Evolutionary conservation across 2,888 invertebrate genomes (phyloP), one percentile per base, ranked within the genome.

Genomic region (Seladonia tumulorum): DNA sequence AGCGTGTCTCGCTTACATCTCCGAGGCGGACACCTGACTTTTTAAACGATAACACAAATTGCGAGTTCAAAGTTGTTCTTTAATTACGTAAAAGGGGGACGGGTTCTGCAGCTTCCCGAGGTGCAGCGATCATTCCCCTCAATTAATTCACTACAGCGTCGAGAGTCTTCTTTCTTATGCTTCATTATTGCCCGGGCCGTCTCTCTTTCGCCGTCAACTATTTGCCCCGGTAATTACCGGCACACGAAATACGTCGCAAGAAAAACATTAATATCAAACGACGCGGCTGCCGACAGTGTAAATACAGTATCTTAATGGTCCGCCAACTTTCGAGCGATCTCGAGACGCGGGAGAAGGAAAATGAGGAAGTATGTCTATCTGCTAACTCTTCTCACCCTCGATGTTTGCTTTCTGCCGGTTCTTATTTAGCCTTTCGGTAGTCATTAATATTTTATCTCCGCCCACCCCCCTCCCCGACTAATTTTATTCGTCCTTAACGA

Each of bases 181-280:
- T 76, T 86, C 82, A 71, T 81, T 85, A 79, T 82, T 82, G 63
- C 86, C 76, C 77, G 4, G n/a, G 35, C 76, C 29, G 53, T 82
- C 83, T 81, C 82, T 83, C 83, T 85, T 81, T 77, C 85, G 80
- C 85, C 39, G 77, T 75, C 68, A 78, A 75, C 87, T 93, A 89
- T 94, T 94, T 93, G 92, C 92, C 86, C 90, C 87, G 90, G 92
- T 94, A 94, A 94, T 94, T 94, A 94, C 92, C 84, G 90, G 90
- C 90, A 89, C 89, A 89, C 89, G 90, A 90, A 90, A 92, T 85
- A 89, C 92, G 90, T 92, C 91, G 91, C 90, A 94, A 94, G 94
- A 94, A 94, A 94, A 94, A 94, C 94, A 94, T 94, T 94, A 94
- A 94, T 94, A 94, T 94, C 92, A 93, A 94, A 91, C 91, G 92